Evolutionary conservation across 2,113 vertebrate genomes (phyloP).

Genomic region (Sylvietta virens): DNA sequence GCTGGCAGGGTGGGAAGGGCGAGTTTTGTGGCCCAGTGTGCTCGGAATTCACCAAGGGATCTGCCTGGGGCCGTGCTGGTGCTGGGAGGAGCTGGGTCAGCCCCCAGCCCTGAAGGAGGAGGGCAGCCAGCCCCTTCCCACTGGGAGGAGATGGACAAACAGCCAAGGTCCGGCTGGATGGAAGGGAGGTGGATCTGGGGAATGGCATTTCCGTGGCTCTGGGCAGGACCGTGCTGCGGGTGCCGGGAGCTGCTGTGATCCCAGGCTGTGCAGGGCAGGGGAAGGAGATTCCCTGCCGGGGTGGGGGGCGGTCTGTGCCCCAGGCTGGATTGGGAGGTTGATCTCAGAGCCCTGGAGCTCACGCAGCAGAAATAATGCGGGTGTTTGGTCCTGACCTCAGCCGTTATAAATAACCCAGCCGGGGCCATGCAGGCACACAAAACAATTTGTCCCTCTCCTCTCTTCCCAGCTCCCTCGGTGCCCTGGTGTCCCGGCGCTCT

Average conservation of each 20-base stretch:
- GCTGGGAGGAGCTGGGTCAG: not conserved
- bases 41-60: rapidly evolving
- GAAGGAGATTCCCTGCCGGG: rapidly evolving
- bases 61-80: rapidly evolving
- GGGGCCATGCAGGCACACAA: not conserved
- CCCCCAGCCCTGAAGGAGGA: not conserved
- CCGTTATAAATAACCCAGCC: not conserved
- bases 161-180: not conserved
- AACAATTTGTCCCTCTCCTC: not conserved
- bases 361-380: not conserved
- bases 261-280: not conserved
- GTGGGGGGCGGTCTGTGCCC: not conserved
- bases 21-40: rapidly evolving
- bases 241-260: not conserved
- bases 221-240: rapidly evolving
- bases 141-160: rapidly evolving
- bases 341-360: not conserved
- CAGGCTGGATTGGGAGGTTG: not conserved
- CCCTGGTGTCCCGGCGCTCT: too few species aligned
- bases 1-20: not conserved
- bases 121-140: not conserved
- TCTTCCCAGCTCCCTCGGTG: not conserved
- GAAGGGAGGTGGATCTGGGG: not conserved
- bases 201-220: not conserved
- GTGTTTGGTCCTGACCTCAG: not conserved